Evolutionary conservation across 37 sponge, comb jelly and placozoan genomes (phyloP).

Genomic region (Halisarca cf. caerulea): DNA sequence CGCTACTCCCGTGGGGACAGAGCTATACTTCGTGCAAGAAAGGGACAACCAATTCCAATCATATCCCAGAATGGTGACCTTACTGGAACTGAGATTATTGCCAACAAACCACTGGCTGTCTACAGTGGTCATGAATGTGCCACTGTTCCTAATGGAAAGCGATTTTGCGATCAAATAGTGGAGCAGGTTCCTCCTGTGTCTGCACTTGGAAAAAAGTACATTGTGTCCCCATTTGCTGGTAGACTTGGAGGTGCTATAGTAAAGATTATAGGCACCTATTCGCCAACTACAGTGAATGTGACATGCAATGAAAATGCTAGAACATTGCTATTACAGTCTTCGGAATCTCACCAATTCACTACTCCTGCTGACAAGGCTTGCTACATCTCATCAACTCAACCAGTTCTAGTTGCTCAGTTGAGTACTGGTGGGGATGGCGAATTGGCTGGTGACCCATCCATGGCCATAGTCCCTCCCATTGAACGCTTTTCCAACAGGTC

Average conservation of each 20-base stretch:
- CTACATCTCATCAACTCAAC: background rate
- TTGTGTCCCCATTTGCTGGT: background rate
- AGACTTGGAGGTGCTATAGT: background rate
- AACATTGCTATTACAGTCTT: background rate
- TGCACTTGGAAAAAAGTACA: background rate
- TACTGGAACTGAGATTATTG: background rate
- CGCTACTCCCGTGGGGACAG: background rate
- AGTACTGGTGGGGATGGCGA: background rate
- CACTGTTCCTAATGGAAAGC: background rate
- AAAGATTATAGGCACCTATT: background rate
- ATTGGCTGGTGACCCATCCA: background rate
- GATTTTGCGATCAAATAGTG: background rate
- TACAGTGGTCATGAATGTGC: slow-evolving; percentile 5
- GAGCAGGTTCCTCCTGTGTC: slow-evolving; percentile 22
- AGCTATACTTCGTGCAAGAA: background rate
- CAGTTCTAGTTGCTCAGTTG: background rate
- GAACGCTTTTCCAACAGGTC: background rate
- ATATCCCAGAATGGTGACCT: background rate
- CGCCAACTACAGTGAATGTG: background rate
- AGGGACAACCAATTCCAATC: background rate
- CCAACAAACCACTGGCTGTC: slow-evolving; percentile 7
- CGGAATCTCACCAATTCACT: background rate
- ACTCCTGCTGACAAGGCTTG: background rate
- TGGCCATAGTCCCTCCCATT: background rate
- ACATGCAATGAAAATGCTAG: background rate